Percentiles rank a stretch among this genome's conserved stretches.
phyloP scores from a whole-genome alignment of 2,888 invertebrate genomes.

The Caenorhabditis doughertyi region DNA sequence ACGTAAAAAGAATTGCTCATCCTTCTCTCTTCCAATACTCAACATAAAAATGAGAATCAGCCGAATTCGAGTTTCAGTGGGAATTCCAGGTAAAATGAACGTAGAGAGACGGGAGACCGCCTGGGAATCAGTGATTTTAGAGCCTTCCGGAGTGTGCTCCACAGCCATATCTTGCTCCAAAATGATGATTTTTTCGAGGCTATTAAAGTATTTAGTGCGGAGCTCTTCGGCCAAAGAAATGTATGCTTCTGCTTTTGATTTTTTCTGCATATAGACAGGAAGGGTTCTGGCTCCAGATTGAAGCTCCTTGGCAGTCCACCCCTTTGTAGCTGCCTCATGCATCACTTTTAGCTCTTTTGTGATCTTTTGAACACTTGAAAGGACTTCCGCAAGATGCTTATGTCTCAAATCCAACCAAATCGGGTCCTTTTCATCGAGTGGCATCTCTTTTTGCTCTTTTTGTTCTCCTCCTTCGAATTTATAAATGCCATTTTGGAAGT shows the following conservation, averaged over 20 bases:
- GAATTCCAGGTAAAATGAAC: conserved; percentile 24
- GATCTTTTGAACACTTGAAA: conserved; percentile 8
- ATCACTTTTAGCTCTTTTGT: conserved; percentile 23
- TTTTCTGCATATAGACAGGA: conserved; percentile 30
- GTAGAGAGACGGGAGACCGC: conserved; percentile 29
- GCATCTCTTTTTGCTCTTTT: conserved; percentile 3
- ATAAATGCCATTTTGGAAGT: conserved; percentile 33
- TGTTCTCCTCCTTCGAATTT: background rate
- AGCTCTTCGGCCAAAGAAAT: conserved; percentile 31
- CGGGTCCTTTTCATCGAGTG: conserved; percentile 34
- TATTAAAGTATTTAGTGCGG: conserved; percentile 6
- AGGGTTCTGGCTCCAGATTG: background rate
- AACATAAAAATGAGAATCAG: conserved; percentile 56
- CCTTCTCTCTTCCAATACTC: conserved; percentile 49
- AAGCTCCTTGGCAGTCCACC: conserved; percentile 1
- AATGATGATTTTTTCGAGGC: conserved; percentile 32
- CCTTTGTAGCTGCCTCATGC: background rate
- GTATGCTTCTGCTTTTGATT: conserved; percentile 23
- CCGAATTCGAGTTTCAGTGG: conserved; percentile 26
- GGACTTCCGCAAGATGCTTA: conserved; percentile 35
- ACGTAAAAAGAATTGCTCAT: conserved; percentile 36
- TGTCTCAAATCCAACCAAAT: conserved; percentile 51
- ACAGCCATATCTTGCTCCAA: conserved; percentile 58
- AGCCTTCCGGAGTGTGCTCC: conserved; percentile 38
- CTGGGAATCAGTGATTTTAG: conserved; percentile 19